Conservation (phyloP, 2,797 vertebrate species). For the Discoglossus pictus region DNA sequence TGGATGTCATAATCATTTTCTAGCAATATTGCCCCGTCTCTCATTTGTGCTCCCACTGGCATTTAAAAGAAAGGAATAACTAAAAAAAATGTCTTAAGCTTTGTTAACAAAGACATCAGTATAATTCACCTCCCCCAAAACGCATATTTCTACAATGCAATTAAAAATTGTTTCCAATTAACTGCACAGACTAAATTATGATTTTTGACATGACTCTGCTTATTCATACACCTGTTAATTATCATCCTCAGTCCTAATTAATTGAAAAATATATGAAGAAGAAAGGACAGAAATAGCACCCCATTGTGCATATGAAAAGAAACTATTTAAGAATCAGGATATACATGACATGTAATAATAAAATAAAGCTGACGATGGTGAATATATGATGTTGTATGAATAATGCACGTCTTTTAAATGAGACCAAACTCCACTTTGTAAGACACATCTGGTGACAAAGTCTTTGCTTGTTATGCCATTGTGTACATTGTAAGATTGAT, state of each 20-base stretch:
- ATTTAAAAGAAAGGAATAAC: no score
- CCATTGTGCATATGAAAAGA: neutral
- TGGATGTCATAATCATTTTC: no score
- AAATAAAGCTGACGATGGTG: neutral
- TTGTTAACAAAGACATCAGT: neutral
- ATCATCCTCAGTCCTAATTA: slow-evolving; percentile 14
- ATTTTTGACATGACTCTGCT: slow-evolving; percentile 12
- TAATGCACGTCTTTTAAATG: no score
- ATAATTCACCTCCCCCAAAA: slow-evolving; percentile 4
- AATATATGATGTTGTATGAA: no score
- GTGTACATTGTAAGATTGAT: no score
- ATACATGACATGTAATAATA: neutral
- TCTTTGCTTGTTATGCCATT: no score
- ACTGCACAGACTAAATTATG: slow-evolving; percentile 20
- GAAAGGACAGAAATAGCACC: neutral
- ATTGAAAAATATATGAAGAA: slow-evolving; percentile 10
- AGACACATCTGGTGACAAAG: no score
- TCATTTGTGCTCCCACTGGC: no score
- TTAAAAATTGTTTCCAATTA: slow-evolving; percentile 8
- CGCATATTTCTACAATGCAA: slow-evolving; percentile 4
- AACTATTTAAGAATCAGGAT: neutral
- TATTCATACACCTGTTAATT: slow-evolving; percentile 33
- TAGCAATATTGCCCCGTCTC: no score
- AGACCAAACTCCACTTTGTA: no score
- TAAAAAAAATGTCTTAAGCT: no score